A percentile compares a stretch with the other conserved stretches of the same genome.
Conservation (phyloP, 2,113 vertebrate genomes). For the Pteruthius melanotis region DNA sequence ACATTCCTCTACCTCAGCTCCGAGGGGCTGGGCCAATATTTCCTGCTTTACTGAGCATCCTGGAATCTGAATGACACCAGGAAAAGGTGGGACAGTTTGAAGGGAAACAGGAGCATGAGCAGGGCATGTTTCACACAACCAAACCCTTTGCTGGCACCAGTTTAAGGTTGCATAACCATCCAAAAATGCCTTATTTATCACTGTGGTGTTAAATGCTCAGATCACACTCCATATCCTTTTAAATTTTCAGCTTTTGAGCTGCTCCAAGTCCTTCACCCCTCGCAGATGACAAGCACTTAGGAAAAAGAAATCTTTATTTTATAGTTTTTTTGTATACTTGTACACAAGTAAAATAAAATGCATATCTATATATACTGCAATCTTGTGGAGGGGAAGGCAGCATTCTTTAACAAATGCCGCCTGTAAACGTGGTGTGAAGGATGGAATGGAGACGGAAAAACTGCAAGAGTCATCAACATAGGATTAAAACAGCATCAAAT, state of each 20-base stretch:
- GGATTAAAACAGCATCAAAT: constrained; percentile 78
- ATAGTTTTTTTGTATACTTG: constrained; percentile 84
- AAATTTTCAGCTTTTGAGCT: not conserved
- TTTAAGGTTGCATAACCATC: not conserved
- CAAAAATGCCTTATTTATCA: not conserved
- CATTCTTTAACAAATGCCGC: constrained; percentile 88
- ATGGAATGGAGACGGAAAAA: constrained; percentile 71
- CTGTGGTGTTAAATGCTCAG: not conserved
- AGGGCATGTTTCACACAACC: not conserved
- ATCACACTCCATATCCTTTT: not conserved
- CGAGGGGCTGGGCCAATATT: not conserved
- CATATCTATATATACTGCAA: constrained; percentile 92
- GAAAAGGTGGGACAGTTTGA: not conserved
- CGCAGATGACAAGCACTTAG: constrained; percentile 46
- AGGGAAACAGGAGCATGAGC: not conserved
- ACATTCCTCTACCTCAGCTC: not conserved
- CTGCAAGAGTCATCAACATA: constrained; percentile 77
- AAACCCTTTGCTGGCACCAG: not conserved
- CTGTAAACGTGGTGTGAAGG: constrained; percentile 77
- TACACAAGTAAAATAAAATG: constrained; percentile 99
- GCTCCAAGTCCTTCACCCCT: not conserved
- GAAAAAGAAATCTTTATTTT: constrained; percentile 86
- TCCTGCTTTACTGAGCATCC: not conserved
- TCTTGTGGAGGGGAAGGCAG: constrained; percentile 80
- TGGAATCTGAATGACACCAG: not conserved